Evolutionary conservation across 2,888 invertebrate species (phyloP).

Genomic region (Agelastica alni): DNA sequence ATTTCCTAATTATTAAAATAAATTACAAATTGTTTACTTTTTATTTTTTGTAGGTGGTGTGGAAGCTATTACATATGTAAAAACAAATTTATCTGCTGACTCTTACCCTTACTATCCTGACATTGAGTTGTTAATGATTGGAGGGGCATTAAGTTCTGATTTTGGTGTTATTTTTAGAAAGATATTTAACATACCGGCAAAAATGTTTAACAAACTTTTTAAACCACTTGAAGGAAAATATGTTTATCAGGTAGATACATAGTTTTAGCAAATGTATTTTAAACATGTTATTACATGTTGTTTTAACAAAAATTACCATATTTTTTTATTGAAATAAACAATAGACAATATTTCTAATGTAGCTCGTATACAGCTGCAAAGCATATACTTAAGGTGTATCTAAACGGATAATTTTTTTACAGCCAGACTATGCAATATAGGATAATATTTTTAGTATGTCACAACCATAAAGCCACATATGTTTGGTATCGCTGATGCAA

Average conservation of each 20-base stretch:
- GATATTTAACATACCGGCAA: conserved; percentile 62
- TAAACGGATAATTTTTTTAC: too few relatives aligned
- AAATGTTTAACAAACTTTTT: conserved; percentile 63
- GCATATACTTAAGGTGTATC: too few relatives aligned
- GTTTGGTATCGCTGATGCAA: too few relatives aligned
- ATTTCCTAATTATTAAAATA: too few relatives aligned
- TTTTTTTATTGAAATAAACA: too few relatives aligned
- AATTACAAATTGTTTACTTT: not conserved
- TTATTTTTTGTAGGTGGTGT: conserved; percentile 57
- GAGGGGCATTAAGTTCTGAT: conserved; percentile 56
- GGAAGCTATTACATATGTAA: conserved; percentile 64
- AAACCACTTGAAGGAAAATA: conserved; percentile 58
- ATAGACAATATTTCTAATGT: too few relatives aligned
- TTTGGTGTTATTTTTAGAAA: conserved; percentile 44
- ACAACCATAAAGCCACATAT: too few relatives aligned
- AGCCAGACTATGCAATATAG: too few relatives aligned
- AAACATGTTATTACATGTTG: conserved; percentile 69
- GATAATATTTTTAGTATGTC: too few relatives aligned
- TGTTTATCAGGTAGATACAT: conserved; percentile 54
- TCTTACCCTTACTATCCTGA: conserved; percentile 66
- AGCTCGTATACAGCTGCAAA: too few relatives aligned
- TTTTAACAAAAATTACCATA: too few relatives aligned
- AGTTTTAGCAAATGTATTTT: too few relatives aligned
- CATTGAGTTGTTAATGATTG: conserved; percentile 70
- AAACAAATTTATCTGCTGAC: conserved; percentile 63